phyloP scores from a whole-genome alignment of 1,140 invertebrate species.

The Apis florea region DNA sequence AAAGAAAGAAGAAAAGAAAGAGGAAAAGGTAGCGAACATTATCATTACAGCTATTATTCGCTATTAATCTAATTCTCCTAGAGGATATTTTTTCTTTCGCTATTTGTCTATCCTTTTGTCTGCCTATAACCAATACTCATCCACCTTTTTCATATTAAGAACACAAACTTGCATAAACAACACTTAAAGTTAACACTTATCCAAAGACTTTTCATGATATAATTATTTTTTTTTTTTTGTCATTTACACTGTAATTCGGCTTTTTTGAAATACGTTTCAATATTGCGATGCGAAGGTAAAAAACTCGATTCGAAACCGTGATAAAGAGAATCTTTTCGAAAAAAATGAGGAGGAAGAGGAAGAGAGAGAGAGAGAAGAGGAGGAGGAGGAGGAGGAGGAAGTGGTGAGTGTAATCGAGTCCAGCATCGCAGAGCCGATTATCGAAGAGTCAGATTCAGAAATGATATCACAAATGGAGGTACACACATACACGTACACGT shows the following conservation, averaged over 20 bases:
- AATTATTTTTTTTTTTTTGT: neutral
- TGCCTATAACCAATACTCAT: conserved; percentile 22
- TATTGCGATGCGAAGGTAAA: conserved; percentile 45
- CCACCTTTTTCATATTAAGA: neutral
- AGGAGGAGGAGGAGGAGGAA: conserved; percentile 78
- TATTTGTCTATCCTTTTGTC: neutral
- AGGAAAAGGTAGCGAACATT: conserved; percentile 75
- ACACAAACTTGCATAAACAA: conserved; percentile 9
- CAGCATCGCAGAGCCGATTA: conserved; percentile 68
- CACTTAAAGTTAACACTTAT: neutral
- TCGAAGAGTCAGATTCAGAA: conserved; percentile 67
- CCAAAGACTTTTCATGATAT: neutral
- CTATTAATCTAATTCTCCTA: neutral
- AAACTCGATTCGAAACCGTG: conserved; percentile 61
- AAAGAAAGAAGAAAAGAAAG: conserved; percentile 73
- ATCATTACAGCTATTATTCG: neutral
- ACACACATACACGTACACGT: conserved; percentile 66
- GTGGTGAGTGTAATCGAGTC: conserved; percentile 72
- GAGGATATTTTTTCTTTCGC: neutral
- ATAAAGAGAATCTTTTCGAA: conserved; percentile 48
- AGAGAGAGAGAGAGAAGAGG: conserved; percentile 69
- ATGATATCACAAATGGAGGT: conserved; percentile 67
- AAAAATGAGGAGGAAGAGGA: conserved; percentile 72
- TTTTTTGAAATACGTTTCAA: conserved; percentile 38
- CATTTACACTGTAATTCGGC: conserved; percentile 31